Conservation (phyloP, 30 jellyfish, hydroid and myxozoan genomes). For the Sanderia malayensis region DNA sequence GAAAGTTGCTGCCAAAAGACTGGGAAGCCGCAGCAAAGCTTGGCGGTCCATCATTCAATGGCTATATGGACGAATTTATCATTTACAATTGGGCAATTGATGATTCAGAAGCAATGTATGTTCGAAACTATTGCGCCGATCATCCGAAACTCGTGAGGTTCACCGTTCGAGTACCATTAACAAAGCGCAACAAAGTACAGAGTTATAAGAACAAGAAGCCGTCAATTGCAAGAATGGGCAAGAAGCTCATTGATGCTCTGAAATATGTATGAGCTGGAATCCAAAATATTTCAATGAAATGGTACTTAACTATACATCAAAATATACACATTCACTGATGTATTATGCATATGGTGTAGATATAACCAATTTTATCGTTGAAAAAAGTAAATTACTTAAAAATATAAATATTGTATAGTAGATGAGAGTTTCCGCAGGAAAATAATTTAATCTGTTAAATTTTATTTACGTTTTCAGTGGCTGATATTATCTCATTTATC, state of each 20-base stretch:
- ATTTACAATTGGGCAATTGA: conserved; percentile 97
- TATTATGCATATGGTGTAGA: too few species aligned
- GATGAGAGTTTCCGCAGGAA: too few species aligned
- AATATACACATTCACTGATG: too few species aligned
- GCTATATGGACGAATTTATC: conserved; percentile 86
- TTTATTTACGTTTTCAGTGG: too few species aligned
- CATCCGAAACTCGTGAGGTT: conserved; percentile 95
- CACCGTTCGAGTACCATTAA: conserved; percentile 93
- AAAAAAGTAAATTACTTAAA: too few species aligned
- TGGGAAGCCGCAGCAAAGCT: conserved; percentile 97
- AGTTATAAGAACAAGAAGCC: neutral
- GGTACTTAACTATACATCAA: too few species aligned
- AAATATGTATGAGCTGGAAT: neutral
- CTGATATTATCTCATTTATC: too few species aligned
- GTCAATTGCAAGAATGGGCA: neutral
- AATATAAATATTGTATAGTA: too few species aligned
- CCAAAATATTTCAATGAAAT: too few species aligned
- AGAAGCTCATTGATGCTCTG: neutral
- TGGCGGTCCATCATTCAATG: conserved; percentile 82
- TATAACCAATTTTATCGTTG: too few species aligned
- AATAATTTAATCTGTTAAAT: too few species aligned
- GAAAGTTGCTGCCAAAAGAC: conserved; percentile 80
- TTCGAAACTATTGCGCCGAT: conserved; percentile 96
- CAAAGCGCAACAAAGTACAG: conserved; percentile 59
- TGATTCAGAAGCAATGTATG: conserved; percentile 84